Percentiles rank a stretch among this genome's conserved stretches.
Conservation (phyloP, 1,140 invertebrate genomes). For the Aphaenogaster rudis region DNA sequence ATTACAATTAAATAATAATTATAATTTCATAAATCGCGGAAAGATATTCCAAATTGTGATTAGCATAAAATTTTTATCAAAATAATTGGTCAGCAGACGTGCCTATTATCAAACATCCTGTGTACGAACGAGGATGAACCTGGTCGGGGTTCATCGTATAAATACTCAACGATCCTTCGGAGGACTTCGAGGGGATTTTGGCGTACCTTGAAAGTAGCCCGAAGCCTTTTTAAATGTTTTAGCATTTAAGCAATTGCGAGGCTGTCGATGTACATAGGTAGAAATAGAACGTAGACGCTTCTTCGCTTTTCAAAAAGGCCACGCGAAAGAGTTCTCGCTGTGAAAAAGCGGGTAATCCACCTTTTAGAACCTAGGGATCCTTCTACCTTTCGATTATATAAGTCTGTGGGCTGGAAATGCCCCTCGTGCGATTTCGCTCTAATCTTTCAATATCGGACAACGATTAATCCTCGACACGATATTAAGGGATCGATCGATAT, state of each 20-base stretch:
- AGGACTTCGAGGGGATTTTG: constrained; percentile 73
- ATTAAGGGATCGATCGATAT: constrained; percentile 2
- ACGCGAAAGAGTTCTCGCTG: constrained; percentile 11
- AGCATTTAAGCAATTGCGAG: constrained; percentile 58
- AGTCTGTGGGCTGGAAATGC: background rate
- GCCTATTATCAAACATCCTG: background rate
- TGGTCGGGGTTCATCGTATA: constrained; percentile 17
- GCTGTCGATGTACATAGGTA: constrained; percentile 68
- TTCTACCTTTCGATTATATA: constrained; percentile 48
- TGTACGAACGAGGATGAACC: constrained; percentile 5
- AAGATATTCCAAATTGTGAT: background rate
- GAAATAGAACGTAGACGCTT: constrained; percentile 43
- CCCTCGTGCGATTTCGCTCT: constrained; percentile 29
- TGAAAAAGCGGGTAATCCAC: constrained; percentile 16
- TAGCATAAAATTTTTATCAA: background rate
- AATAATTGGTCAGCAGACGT: background rate
- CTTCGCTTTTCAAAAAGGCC: constrained; percentile 23
- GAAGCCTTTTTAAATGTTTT: constrained; percentile 75
- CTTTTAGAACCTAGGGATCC: constrained; percentile 1
- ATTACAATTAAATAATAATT: background rate
- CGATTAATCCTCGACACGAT: constrained; percentile 32
- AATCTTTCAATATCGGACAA: constrained; percentile 29
- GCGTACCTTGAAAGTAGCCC: constrained; percentile 82
- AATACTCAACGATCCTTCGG: constrained; percentile 57
- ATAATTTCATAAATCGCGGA: background rate